Evolutionary conservation across 2,888 invertebrate species (phyloP).

Genomic region (Gymnocheta viridis): DNA sequence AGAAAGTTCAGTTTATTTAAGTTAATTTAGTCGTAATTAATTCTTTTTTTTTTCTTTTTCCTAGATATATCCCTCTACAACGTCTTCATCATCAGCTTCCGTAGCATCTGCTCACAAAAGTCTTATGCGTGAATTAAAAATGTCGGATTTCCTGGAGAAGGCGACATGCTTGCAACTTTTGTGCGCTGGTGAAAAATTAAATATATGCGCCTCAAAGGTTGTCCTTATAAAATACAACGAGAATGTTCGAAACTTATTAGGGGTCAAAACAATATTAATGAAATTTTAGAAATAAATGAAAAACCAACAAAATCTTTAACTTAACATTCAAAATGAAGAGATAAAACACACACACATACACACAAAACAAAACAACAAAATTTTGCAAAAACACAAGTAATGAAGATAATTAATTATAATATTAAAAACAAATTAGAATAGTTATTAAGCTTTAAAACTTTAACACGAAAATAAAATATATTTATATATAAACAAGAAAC

Average conservation of each 20-base stretch:
- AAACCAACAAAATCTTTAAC: conserved; percentile 28
- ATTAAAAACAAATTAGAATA: conserved; percentile 57
- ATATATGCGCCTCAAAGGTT: conserved; percentile 90
- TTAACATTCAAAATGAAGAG: conserved; percentile 82
- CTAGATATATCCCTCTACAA: conserved; percentile 81
- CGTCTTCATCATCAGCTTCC: conserved; percentile 78
- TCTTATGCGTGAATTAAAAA: conserved; percentile 87
- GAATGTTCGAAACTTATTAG: conserved; percentile 90
- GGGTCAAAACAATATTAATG: conserved; percentile 89
- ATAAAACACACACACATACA: conserved; percentile 35
- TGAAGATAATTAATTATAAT: conserved; percentile 10
- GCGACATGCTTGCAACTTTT: conserved; percentile 91
- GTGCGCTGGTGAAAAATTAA: conserved; percentile 90
- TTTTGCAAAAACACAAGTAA: conserved; percentile 21
- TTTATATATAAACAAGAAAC: conserved; percentile 52
- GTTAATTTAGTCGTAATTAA: neutral
- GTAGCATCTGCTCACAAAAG: conserved; percentile 77
- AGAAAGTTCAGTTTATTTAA: neutral
- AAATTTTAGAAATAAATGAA: conserved; percentile 83
- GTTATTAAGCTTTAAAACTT: conserved; percentile 61
- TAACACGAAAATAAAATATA: conserved; percentile 56
- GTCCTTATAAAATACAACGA: conserved; percentile 92
- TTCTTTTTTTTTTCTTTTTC: conserved; percentile 24
- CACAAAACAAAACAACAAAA: conserved; percentile 23
- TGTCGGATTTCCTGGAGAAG: conserved; percentile 90